A percentile compares a stretch with the other conserved stretches of the same genome.
phyloP scores from a whole-genome alignment of 2,797 vertebrate species.

The Oceanodroma leucorhoa region DNA sequence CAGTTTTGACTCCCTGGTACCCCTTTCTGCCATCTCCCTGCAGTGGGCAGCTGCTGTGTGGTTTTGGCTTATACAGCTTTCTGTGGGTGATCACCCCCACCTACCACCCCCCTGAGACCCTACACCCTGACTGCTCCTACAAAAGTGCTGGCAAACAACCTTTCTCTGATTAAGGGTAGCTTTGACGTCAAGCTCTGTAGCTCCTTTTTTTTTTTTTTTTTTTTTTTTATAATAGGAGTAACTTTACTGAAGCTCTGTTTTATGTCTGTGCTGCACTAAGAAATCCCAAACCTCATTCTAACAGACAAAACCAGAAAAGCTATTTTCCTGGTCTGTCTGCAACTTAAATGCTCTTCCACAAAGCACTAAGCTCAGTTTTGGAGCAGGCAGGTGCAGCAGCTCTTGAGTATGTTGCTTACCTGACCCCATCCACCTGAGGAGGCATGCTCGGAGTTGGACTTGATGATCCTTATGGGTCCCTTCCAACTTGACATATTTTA shows the following conservation, averaged over 20 bases:
- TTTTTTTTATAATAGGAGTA: not conserved
- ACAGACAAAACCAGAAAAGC: not conserved
- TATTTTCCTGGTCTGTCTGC: not conserved
- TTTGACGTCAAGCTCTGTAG: not conserved
- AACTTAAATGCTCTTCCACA: not conserved
- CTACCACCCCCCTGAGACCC: not conserved
- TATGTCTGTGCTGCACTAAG: not conserved
- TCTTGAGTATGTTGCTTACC: fast-evolving
- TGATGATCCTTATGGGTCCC: not conserved
- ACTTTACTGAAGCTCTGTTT: not conserved
- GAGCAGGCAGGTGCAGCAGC: not conserved
- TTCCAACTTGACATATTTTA: fast-evolving
- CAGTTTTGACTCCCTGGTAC: not conserved
- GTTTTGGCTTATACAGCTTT: not conserved
- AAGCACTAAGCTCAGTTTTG: not conserved
- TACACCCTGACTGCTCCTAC: not conserved
- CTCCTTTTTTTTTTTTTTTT: not conserved
- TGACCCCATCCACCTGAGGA: fast-evolving
- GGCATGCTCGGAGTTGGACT: fast-evolving
- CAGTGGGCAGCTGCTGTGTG: not conserved
- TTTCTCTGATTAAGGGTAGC: not conserved
- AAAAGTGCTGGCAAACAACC: not conserved
- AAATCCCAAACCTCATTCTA: not conserved
- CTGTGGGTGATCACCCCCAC: not conserved
- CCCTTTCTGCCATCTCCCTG: fast-evolving